These are phyloP conservation scores for Folsomia manolachei DNA, from an alignment of 2,888 invertebrate genomes.

Conservation along the genomic window DNA sequence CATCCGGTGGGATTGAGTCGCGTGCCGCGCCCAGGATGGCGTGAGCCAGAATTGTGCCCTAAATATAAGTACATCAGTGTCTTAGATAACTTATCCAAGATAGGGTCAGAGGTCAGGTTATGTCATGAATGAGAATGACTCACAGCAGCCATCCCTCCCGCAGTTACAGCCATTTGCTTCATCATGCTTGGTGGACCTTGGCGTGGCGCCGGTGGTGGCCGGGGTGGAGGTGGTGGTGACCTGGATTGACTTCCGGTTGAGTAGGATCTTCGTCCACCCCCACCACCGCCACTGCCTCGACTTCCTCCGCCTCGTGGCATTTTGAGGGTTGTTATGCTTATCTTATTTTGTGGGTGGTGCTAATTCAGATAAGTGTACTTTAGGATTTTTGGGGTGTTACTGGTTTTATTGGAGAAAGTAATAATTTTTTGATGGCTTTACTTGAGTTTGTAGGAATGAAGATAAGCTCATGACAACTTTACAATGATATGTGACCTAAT, in stretches of 20 bases:
- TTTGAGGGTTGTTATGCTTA: too few species aligned
- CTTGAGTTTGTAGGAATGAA: too few species aligned
- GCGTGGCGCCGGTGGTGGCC: neutral
- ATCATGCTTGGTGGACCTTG: conserved; percentile 18
- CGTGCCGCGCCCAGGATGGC: conserved; percentile 27
- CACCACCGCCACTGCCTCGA: neutral
- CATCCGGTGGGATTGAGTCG: conserved; percentile 9
- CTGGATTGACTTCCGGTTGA: conserved; percentile 13
- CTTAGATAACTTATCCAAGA: neutral
- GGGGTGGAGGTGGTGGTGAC: conserved; percentile 3
- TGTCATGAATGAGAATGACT: too few species aligned
- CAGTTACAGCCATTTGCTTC: conserved; percentile 30
- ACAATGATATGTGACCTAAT: too few species aligned
- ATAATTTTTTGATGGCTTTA: too few species aligned
- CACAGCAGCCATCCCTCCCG: conserved; percentile 36
- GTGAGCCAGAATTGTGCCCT: conserved; percentile 30
- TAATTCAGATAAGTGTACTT: too few species aligned
- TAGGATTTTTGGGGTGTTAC: too few species aligned
- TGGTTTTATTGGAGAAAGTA: neutral
- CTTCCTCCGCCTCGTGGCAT: conserved; percentile 15
- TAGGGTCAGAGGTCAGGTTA: too few species aligned
- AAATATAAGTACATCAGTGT: too few species aligned
- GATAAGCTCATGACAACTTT: too few species aligned
- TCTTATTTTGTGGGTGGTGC: too few species aligned
- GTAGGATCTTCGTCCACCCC: neutral